Evolutionary conservation across 2,113 vertebrate species (phyloP).

Genomic region (Zeus faber): DNA sequence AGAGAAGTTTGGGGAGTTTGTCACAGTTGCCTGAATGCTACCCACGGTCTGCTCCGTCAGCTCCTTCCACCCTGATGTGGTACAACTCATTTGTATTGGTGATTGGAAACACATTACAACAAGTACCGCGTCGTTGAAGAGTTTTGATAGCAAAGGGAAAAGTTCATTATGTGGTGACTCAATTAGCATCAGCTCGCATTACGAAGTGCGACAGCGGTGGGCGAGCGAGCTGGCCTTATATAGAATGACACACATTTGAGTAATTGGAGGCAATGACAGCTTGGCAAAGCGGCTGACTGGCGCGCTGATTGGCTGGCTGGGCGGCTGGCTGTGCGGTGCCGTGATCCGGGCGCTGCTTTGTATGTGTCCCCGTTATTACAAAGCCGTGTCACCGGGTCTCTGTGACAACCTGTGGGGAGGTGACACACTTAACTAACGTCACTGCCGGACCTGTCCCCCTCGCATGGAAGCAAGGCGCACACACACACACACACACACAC

Average conservation of each 20-base stretch:
- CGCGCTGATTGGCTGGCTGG: constrained; percentile 17
- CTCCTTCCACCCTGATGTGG: too few relatives aligned
- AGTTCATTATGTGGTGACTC: too few relatives aligned
- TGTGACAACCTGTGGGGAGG: constrained; percentile 12
- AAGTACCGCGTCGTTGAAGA: too few relatives aligned
- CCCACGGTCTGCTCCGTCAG: neutral
- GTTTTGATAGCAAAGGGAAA: too few relatives aligned
- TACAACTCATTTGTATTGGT: too few relatives aligned
- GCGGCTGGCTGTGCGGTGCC: constrained; percentile 13
- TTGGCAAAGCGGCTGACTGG: neutral
- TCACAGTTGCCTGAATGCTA: neutral
- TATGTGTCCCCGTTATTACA: constrained; percentile 27
- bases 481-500: neutral
- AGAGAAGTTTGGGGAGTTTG: neutral
- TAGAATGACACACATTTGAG: neutral
- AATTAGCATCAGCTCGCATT: neutral
- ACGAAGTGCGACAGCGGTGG: neutral
- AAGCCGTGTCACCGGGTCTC: constrained; percentile 22
- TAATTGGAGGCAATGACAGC: constrained; percentile 33
- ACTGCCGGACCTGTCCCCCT: constrained; percentile 10
- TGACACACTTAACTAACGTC: constrained; percentile 37
- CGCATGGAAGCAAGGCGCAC: too few relatives aligned
- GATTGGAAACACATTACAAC: too few relatives aligned
- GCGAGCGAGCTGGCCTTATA: neutral
- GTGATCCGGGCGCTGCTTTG: neutral